Base-by-base conservation (phyloP, 1,140 invertebrate genomes). In the Brachionus paranguensis region DNA sequence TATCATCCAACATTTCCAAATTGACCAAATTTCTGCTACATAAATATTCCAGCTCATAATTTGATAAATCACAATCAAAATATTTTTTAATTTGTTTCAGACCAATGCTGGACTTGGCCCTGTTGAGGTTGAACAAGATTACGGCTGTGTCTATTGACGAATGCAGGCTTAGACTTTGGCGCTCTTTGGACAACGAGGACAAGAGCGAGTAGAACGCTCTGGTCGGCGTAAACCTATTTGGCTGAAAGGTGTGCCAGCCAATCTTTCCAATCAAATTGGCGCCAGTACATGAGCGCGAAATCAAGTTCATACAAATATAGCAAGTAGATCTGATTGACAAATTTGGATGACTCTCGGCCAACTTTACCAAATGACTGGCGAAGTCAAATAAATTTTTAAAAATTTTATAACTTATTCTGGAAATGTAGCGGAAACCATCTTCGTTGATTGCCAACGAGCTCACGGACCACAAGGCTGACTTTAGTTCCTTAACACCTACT, bases 301-400 rank as follows among this genome's bases (percentile, higher is more conserved):
- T 81, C 33, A 64, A 47, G 47, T 81, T 81, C 12, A 81, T 17
- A 33, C 78, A 81, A 20, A 64, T 24, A 37, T 24, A 81, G 41
- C 53, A 43, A 24, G 78, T 81, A 6, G 78, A 60, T 47, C 78
- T 43, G 11, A 81, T 41, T 1, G 78, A 60, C 53, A 81, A 81
- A 47, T 68, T 81, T 24, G 78, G 11, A 47, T 81, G 78, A 37
- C 41, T 8, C 53, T 81, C 78, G 29, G n/a, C 11, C 20, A 81
- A 7, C 64, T 60, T 41, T 64, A 81, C 41, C 7, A 81, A 81
- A 45, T 27, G 20, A 27, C 78, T 33, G 4, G 17, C 27, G 41
- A 81, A 68, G 10, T 81, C 78, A 41, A 81, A 81, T 81, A 81
- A 47, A 64, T 81, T 81, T 6, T 60, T 68, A 12, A 81, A 81